Conservation (phyloP, 2,113 vertebrate genomes). For the Ictidomys tridecemlineatus region DNA sequence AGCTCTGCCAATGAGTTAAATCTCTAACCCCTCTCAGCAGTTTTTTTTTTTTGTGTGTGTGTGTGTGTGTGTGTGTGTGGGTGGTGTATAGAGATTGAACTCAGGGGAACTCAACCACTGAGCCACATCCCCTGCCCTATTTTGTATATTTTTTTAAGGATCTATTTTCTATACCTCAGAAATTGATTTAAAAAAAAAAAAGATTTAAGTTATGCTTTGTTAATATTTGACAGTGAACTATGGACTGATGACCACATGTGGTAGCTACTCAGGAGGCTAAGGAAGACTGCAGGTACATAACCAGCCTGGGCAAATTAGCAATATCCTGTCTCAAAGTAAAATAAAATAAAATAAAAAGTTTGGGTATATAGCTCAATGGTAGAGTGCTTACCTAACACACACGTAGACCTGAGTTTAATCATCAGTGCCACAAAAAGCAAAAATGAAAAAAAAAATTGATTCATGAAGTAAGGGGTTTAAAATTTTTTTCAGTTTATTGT, state of each 20-base stretch:
- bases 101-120: too few species aligned
- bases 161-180: background rate
- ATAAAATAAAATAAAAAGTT: background rate
- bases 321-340: background rate
- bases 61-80: too few species aligned
- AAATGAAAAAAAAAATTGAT: background rate
- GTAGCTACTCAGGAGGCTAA: background rate
- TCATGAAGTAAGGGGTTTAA: constrained; percentile 31
- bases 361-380: background rate
- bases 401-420: background rate
- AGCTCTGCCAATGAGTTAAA: too few species aligned
- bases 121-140: too few species aligned
- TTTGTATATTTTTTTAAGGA: background rate
- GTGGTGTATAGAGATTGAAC: too few species aligned
- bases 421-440: background rate
- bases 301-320: background rate
- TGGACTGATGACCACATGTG: background rate
- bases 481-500: constrained; percentile 12
- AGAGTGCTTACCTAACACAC: too few species aligned
- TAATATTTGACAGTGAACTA: constrained; percentile 41
- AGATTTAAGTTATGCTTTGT: constrained; percentile 36
- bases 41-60: too few species aligned
- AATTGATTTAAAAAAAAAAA: background rate
- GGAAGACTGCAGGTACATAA: background rate
- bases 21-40: too few species aligned